Percentiles rank a stretch among this genome's conserved stretches.
Evolutionary conservation across 2,797 vertebrate species (phyloP).

Genomic region (Notolepis coatsorum): DNA sequence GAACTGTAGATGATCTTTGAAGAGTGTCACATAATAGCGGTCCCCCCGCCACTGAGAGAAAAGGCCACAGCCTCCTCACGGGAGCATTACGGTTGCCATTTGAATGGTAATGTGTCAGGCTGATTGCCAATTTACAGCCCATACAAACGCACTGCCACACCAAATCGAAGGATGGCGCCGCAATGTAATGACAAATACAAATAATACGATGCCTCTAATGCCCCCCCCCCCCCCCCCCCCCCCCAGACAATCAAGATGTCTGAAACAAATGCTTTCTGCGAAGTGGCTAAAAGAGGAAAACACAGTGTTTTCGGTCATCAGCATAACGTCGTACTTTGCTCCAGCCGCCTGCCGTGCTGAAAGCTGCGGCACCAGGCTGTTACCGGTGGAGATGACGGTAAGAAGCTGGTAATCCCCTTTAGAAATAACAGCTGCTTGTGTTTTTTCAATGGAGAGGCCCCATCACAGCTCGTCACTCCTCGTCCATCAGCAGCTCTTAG

Average conservation of each 20-base stretch:
- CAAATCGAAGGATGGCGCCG: conserved; percentile 43
- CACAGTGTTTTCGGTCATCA: conserved; percentile 15
- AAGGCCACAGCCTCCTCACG: conserved; percentile 37
- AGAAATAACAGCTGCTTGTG: conserved; percentile 76
- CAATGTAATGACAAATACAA: conserved; percentile 43
- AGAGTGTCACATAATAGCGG: conserved; percentile 21
- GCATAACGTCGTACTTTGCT: conserved; percentile 17
- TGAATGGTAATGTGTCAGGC: conserved; percentile 60
- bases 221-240: background rate
- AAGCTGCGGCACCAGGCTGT: conserved; percentile 25
- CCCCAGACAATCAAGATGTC: conserved; percentile 1
- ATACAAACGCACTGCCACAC: conserved; percentile 38
- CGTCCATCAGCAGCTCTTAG: conserved; percentile 75
- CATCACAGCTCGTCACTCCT: conserved; percentile 63
- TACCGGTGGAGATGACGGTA: conserved; percentile 58
- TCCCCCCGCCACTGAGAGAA: conserved; percentile 24
- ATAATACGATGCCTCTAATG: conserved; percentile 4
- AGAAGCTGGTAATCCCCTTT: conserved; percentile 67
- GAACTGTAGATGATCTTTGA: conserved; percentile 26
- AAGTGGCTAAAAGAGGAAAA: conserved; percentile 2
- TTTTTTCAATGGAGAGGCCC: conserved; percentile 64
- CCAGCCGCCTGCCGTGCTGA: conserved; percentile 11
- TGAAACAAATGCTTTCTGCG: conserved; percentile 5
- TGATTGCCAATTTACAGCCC: conserved; percentile 65
- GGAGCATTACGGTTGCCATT: conserved; percentile 39